These are phyloP conservation scores for Isotomurus palustris DNA, from an alignment of 2,888 invertebrate genomes.

Conservation along the genomic window DNA sequence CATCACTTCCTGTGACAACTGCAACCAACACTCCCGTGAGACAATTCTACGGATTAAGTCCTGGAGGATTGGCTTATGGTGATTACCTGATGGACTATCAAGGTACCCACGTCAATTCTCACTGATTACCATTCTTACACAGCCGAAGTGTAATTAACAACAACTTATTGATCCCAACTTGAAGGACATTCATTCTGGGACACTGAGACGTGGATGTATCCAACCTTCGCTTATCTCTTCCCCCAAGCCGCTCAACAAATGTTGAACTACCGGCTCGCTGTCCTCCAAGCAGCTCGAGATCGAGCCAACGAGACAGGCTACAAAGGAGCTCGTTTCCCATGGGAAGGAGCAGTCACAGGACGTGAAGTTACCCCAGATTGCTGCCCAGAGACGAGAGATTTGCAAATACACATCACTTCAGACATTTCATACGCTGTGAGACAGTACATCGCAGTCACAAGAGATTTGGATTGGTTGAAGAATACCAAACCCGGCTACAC, in stretches of 20 bases:
- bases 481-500: slow-evolving; percentile 17
- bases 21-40: slow-evolving; percentile 19
- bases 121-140: too few relatives aligned
- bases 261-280: slow-evolving; percentile 42
- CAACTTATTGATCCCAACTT: too few relatives aligned
- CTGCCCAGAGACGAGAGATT: slow-evolving; percentile 43
- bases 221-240: slow-evolving; percentile 41
- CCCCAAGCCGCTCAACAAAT: slow-evolving; percentile 41
- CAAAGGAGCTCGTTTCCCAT: slow-evolving; percentile 39
- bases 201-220: slow-evolving; percentile 47
- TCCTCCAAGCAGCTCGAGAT: slow-evolving; percentile 40
- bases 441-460: slow-evolving; percentile 43
- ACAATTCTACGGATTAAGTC: slow-evolving; percentile 45
- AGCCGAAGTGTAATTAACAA: too few relatives aligned
- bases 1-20: slow-evolving; percentile 40
- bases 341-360: slow-evolving; percentile 46
- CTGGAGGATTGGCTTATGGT: slow-evolving; percentile 43
- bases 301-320: slow-evolving; percentile 37
- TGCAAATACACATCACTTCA: slow-evolving; percentile 45
- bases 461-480: slow-evolving; percentile 39
- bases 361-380: slow-evolving; percentile 46
- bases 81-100: slow-evolving; percentile 5
- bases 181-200: slow-evolving; percentile 25
- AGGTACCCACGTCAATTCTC: neutral
- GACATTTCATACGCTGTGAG: slow-evolving; percentile 45